Conservation (phyloP, 2,797 vertebrate species). For the Poeciliopsis infans region DNA sequence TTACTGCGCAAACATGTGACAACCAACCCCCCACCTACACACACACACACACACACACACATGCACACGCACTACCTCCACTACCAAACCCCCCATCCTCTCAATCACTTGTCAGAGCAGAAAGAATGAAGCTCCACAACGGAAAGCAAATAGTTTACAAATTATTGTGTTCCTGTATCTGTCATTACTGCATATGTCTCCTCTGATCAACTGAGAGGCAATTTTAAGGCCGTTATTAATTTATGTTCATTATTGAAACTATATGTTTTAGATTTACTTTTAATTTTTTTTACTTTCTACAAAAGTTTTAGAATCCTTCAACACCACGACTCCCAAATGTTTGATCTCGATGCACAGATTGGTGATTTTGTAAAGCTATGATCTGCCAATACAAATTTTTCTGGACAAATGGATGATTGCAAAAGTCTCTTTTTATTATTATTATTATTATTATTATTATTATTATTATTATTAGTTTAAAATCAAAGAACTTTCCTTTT, state of each 20-base stretch:
- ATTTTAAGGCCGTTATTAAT: neutral
- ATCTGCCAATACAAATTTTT: neutral
- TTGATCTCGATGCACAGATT: neutral
- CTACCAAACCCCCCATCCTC: neutral
- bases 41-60: neutral
- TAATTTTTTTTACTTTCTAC: neutral
- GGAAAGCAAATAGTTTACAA: neutral
- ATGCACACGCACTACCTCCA: neutral
- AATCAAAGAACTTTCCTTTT: neutral
- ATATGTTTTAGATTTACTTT: neutral
- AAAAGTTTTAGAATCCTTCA: neutral
- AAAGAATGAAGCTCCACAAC: constrained; percentile 7
- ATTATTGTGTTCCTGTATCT: constrained; percentile 15
- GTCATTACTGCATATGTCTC: neutral
- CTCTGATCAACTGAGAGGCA: neutral
- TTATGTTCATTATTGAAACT: neutral
- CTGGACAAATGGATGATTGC: too few relatives aligned
- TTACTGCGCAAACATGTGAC: constrained; percentile 23
- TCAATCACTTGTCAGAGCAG: constrained; percentile 24
- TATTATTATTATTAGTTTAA: neutral
- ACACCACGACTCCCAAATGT: neutral
- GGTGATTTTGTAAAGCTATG: neutral
- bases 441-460: neutral
- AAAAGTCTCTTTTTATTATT: neutral
- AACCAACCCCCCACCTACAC: neutral